phyloP scores from a whole-genome alignment of 2,797 vertebrate species.

The Ambastaia sidthimunki region DNA sequence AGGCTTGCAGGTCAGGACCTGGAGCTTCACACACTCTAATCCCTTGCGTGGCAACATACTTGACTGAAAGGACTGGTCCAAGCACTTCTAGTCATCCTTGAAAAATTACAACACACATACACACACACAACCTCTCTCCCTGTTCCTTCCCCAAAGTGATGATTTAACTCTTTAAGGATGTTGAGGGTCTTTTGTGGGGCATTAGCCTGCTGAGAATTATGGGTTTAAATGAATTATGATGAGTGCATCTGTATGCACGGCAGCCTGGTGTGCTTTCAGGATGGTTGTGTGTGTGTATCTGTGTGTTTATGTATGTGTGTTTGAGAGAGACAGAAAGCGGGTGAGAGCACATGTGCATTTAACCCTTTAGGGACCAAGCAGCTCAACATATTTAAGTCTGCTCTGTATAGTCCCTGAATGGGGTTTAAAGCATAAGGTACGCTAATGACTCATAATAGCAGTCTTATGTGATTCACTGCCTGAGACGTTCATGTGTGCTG shows the following conservation, averaged over 20 bases:
- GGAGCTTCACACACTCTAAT: constrained; percentile 83
- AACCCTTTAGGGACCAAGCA: constrained; percentile 56
- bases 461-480: constrained; percentile 52
- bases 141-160: constrained; percentile 67
- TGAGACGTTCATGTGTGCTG: constrained; percentile 32
- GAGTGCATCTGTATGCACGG: constrained; percentile 69
- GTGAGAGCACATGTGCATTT: constrained; percentile 55
- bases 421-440: constrained; percentile 56
- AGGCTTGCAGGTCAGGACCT: constrained; percentile 89
- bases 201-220: constrained; percentile 79
- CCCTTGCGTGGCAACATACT: constrained; percentile 82
- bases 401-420: constrained; percentile 52
- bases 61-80: constrained; percentile 72
- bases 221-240: constrained; percentile 75
- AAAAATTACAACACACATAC: constrained; percentile 65
- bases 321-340: constrained; percentile 30
- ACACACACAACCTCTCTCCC: constrained; percentile 41
- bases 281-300: constrained; percentile 37
- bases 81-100: constrained; percentile 67
- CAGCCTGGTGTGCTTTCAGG: constrained; percentile 62
- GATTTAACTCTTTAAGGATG: constrained; percentile 79
- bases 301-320: constrained; percentile 54
- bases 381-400: constrained; percentile 52
- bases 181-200: constrained; percentile 74
- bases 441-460: constrained; percentile 61